phyloP scores from a whole-genome alignment of 2,888 invertebrate species.

The Nemotelus nigrinus region DNA sequence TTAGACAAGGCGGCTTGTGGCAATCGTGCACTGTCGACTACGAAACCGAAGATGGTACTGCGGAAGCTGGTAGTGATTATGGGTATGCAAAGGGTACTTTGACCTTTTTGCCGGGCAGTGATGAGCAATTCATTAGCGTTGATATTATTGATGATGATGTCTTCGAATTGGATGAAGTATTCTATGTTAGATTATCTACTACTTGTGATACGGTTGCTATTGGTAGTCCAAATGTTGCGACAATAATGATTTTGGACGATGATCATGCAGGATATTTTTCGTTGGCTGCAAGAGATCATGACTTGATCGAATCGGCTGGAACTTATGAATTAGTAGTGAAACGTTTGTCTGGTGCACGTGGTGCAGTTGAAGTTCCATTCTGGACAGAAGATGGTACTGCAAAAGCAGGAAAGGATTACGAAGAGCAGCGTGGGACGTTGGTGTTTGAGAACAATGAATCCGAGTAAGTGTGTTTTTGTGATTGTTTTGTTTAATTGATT shows the following conservation, averaged over 20 bases:
- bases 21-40: slow-evolving; percentile 87
- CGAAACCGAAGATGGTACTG: slow-evolving; percentile 96
- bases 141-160: slow-evolving; percentile 99
- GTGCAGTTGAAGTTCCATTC: slow-evolving; percentile 88
- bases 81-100: slow-evolving; percentile 86
- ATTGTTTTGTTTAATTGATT: background rate
- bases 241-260: slow-evolving; percentile 98
- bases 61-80: slow-evolving; percentile 97
- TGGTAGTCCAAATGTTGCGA: slow-evolving; percentile 88
- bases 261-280: slow-evolving; percentile 98
- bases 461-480: slow-evolving; percentile 79
- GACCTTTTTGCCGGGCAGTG: slow-evolving; percentile 88
- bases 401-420: slow-evolving; percentile 89
- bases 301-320: slow-evolving; percentile 92
- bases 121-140: slow-evolving; percentile 85
- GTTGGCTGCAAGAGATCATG: slow-evolving; percentile 85
- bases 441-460: slow-evolving; percentile 98
- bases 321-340: slow-evolving; percentile 84
- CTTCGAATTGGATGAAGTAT: slow-evolving; percentile 99
- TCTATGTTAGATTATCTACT: slow-evolving; percentile 84
- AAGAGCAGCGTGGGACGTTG: slow-evolving; percentile 79
- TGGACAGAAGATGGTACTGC: slow-evolving; percentile 94
- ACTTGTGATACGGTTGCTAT: slow-evolving; percentile 77
- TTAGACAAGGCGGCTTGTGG: slow-evolving; percentile 83
- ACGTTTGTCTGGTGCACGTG: slow-evolving; percentile 93